Percentiles rank a stretch among this genome's conserved stretches.
These are phyloP conservation scores for Styela clava DNA, from an alignment of 23 tunicate species.

Conservation along the genomic window DNA sequence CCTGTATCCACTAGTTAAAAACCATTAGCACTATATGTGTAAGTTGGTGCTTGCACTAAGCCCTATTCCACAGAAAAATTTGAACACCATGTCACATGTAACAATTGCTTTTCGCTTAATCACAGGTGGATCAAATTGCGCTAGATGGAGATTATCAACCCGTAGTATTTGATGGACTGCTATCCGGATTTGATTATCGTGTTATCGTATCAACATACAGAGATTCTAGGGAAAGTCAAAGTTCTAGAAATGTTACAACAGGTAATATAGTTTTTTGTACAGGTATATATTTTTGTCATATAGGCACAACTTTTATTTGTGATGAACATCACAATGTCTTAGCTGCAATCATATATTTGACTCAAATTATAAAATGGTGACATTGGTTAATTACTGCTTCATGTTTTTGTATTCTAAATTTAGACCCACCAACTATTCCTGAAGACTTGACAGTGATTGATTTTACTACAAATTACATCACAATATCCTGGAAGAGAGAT, in stretches of 20 bases:
- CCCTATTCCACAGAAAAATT: too few species aligned
- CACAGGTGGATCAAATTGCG: background rate
- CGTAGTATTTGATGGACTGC: background rate
- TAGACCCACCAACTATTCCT: background rate
- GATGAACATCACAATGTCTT: too few species aligned
- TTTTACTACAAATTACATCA: background rate
- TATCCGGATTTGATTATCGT: background rate
- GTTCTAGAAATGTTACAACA: background rate
- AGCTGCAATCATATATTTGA: too few species aligned
- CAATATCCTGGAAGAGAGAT: conserved; percentile 11
- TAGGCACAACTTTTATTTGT: background rate
- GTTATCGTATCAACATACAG: background rate
- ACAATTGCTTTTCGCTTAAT: too few species aligned
- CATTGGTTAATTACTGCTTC: too few species aligned
- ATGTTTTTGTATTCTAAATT: too few species aligned
- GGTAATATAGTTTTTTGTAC: background rate
- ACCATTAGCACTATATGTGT: too few species aligned
- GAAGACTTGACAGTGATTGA: background rate
- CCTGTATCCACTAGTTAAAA: too few species aligned
- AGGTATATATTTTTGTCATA: background rate
- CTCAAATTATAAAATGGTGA: too few species aligned
- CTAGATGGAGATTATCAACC: background rate
- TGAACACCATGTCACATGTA: too few species aligned
- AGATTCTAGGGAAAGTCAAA: background rate
- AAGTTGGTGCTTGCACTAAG: too few species aligned